Evolutionary conservation across 2,797 vertebrate species (phyloP).

Genomic region (Etheostoma nigrum): DNA sequence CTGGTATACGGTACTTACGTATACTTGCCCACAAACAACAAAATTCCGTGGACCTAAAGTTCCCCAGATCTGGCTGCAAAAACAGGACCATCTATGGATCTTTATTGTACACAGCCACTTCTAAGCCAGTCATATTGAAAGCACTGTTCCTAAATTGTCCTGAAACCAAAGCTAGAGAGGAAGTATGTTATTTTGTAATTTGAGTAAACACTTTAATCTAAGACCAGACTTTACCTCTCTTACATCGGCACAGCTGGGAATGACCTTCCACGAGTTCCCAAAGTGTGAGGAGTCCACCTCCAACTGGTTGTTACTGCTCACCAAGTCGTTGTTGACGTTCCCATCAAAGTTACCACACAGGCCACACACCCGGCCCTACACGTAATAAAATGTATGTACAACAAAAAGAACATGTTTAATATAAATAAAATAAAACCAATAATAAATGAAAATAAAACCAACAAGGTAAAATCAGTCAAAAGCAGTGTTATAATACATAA

Average conservation of each 20-base stretch:
- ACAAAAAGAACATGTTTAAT: not conserved
- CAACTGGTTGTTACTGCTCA: conserved; percentile 94
- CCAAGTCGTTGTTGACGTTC: conserved; percentile 94
- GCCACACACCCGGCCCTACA: conserved; percentile 92
- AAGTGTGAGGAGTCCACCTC: conserved; percentile 93
- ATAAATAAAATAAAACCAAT: not conserved
- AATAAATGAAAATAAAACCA: not conserved
- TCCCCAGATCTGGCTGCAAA: not conserved
- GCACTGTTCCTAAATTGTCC: not conserved
- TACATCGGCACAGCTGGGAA: conserved; percentile 91
- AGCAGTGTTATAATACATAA: not conserved
- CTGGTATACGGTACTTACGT: not conserved
- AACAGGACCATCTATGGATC: not conserved
- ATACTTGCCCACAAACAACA: not conserved
- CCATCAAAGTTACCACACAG: conserved; percentile 98
- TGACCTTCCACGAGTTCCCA: conserved; percentile 97
- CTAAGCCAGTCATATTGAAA: conserved; percentile 4
- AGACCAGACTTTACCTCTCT: conserved; percentile 83
- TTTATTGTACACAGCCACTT: not conserved
- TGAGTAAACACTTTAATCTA: not conserved
- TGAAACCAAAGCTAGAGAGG: not conserved
- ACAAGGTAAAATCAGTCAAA: not conserved
- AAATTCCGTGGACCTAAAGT: not conserved
- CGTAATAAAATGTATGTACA: not conserved
- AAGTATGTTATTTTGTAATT: not conserved